Base-by-base conservation (phyloP, 2,113 vertebrate genomes). In the Pterocles burchelli region DNA sequence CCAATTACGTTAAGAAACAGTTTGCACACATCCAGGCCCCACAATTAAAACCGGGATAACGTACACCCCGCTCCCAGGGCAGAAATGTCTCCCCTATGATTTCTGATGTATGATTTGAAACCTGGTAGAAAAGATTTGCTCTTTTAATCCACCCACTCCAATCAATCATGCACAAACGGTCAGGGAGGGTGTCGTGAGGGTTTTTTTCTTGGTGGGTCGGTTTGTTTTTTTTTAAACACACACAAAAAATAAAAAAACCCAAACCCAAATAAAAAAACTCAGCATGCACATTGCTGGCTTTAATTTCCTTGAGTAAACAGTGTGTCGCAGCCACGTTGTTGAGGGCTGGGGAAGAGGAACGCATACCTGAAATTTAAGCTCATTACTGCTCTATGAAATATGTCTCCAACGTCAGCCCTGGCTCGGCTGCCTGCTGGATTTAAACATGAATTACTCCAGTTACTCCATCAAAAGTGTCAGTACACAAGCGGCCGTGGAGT, bases 281-380 rank as follows among this genome's bases (percentile, higher is more conserved):
- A 71, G 68, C 72, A 7, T 18, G 84, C 82, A 74, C 13, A 6
- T 91, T 74, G 85, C 95, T 95, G 96, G 94, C 90, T 96, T 96
- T 96, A 76, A 97, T 97, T 97, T 97, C 94, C 97, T 94, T 94
- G 86, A 46, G 95, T 66, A 91, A 97, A 95, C 92, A 95, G 79
- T 9, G 26, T 33, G 89, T 58, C 6, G 33, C 74, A 76, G 86
- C 46, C 65, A 17, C 24, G 41, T 24, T 65, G 80, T 31, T 41
- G 61, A 88, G 73, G 51, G 84, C 58, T 75, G 75, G 72, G 88
- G 62, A 89, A 83, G 95, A 89, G 88, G 76, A 67, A 67, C 18
- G n/a, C 65, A 59, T 83, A 93, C 46, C 90, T 95, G 91, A 93
- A 91, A 92, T 94, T 94, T 61, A 3, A 36, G 68, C 96, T 96